Evolutionary conservation across 2,113 vertebrate genomes (phyloP).

Genomic region (Oreamnos americanus): DNA sequence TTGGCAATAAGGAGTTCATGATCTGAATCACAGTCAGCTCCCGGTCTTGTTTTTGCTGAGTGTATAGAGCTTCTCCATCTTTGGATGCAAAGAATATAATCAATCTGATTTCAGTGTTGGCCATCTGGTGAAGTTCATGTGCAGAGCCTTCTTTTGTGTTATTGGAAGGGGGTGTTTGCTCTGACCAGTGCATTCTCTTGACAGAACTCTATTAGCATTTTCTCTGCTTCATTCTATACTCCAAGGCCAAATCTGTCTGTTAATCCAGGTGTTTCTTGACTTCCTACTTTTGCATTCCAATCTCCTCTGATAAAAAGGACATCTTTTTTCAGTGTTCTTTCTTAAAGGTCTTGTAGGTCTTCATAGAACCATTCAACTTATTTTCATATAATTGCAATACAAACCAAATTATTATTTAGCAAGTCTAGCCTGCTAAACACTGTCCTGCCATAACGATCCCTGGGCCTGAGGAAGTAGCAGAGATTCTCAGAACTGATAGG

Average conservation of each 20-base stretch:
- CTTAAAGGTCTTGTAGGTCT: neutral
- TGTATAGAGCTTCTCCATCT: neutral
- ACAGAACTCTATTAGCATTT: neutral
- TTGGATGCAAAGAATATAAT: neutral
- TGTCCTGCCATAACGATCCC: rapidly evolving
- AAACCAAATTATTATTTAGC: rapidly evolving
- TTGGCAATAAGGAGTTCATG: neutral
- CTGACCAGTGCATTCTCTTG: neutral
- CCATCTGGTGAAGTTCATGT: neutral
- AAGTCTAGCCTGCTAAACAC: neutral
- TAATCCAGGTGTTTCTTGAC: neutral
- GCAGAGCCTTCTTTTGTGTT: neutral
- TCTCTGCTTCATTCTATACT: neutral
- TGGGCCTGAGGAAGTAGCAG: rapidly evolving
- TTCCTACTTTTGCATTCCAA: neutral
- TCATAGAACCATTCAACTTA: neutral
- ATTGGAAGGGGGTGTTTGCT: neutral
- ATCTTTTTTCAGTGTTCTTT: neutral
- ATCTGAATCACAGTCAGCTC: neutral
- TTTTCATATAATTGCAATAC: neutral
- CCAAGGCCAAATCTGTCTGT: neutral
- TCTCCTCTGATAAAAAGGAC: neutral
- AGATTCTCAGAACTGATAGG: neutral
- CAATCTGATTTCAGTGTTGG: neutral
- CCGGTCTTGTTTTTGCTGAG: neutral